Conservation (phyloP, 2,888 invertebrate species). For the Thecophora atra region DNA sequence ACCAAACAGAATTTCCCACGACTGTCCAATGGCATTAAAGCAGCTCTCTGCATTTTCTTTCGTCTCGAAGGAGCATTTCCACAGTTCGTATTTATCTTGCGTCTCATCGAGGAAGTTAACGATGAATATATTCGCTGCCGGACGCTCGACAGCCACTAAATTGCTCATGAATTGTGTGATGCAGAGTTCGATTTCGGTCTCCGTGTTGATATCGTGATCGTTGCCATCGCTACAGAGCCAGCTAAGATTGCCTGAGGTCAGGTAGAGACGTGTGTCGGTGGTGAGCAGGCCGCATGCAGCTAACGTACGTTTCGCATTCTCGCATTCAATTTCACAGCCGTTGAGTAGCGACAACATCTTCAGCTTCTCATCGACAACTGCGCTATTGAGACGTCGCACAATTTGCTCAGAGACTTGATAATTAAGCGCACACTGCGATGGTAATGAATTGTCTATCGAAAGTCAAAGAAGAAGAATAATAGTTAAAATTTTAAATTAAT, state of each 20-base stretch:
- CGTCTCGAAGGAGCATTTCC: conserved; percentile 68
- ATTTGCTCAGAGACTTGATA: conserved; percentile 63
- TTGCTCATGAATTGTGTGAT: conserved; percentile 68
- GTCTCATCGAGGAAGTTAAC: conserved; percentile 69
- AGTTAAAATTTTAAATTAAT: neutral
- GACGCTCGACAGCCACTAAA: conserved; percentile 67
- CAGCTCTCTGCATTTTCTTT: conserved; percentile 66
- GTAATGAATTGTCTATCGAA: conserved; percentile 63
- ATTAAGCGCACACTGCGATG: conserved; percentile 62
- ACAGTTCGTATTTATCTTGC: conserved; percentile 66
- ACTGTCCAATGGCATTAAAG: conserved; percentile 67
- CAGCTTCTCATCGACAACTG: conserved; percentile 57
- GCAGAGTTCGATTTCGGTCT: conserved; percentile 52
- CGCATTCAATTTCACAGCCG: conserved; percentile 62
- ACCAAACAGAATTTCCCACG: conserved; percentile 70
- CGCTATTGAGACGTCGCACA: conserved; percentile 55
- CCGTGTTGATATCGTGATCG: conserved; percentile 24
- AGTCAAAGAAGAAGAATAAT: neutral
- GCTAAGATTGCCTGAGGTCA: conserved; percentile 65
- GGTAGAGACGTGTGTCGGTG: conserved; percentile 65
- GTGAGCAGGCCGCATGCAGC: conserved; percentile 59
- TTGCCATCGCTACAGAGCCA: conserved; percentile 65
- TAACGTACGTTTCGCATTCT: conserved; percentile 54
- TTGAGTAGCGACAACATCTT: conserved; percentile 67
- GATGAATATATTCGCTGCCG: conserved; percentile 62